Evolutionary conservation across 2,797 vertebrate genomes (phyloP), one percentile per base, ranked within the genome.

Genomic region (Dipus sagitta): DNA sequence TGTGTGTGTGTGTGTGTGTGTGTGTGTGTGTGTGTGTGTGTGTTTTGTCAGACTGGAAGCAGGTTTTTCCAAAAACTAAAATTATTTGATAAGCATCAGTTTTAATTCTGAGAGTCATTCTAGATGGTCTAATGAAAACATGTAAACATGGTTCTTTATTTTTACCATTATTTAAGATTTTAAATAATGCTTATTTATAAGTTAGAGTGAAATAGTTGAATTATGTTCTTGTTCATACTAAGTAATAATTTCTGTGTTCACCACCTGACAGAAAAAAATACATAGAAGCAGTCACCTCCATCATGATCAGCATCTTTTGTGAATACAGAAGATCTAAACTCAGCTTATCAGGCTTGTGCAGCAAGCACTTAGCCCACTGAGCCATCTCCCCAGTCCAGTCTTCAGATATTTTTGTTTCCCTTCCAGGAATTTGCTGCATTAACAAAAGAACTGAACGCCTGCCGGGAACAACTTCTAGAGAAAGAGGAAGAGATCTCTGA

Each of bases 401-500:
- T 91, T 93, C 60, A 82, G 91, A 26, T 83, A 47, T 95, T 21
- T 97, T 81, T 78, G 21, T 97, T 96, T 93, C 68, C 47, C 91
- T 97, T 92, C 38, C 96, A 99, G 99, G 99, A 99, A 98, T 99
- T 99, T 98, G 99, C 99, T 88, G 99, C 99, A 78, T 97, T 99
- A 97, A 99, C 99, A 87, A 99, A 99, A 98, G 99, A 99, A 98
- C 98, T 99, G 98, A 99, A 99, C 96, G 99, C 98, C 85, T 99
- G 99, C 98, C 98, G 99, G 95, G 99, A 99, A 97, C 99, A 99
- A 97, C 98, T 99, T 95, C 98, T 99, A 97, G 99, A 99, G 98
- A 99, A 99, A 96, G 99, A 99, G 98, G 99, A 99, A 97, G 99
- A 99, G 98, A 99, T 99, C 97, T 99, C 99, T 9, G 99, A 99